phyloP scores from a whole-genome alignment of 1,140 invertebrate genomes.

The Pachypeltis micranthus region DNA sequence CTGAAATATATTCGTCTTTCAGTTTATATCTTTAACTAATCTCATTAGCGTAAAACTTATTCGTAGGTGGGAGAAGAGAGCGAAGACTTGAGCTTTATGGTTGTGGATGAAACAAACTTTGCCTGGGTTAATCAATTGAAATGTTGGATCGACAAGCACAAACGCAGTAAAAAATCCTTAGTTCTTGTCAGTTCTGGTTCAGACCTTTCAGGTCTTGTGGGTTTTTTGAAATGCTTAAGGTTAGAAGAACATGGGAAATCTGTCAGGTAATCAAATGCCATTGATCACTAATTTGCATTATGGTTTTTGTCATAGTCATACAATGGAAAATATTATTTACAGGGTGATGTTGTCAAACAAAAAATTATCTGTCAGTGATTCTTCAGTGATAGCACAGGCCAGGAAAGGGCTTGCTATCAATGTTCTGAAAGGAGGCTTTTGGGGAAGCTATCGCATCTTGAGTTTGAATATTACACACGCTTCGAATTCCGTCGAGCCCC shows the following conservation, averaged over 20 bases:
- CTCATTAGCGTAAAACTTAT: no score
- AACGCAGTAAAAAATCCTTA: conserved; percentile 45
- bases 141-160: conserved; percentile 46
- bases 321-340: not conserved
- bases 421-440: conserved; percentile 44
- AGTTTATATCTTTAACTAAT: no score
- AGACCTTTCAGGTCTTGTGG: conserved; percentile 63
- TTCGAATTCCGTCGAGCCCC: no score
- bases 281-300: no score
- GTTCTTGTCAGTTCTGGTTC: conserved; percentile 56
- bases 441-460: conserved; percentile 58
- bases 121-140: conserved; percentile 74
- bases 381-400: conserved; percentile 29
- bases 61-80: no score
- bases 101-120: conserved; percentile 47
- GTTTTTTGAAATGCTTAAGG: conserved; percentile 78
- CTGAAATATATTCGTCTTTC: no score
- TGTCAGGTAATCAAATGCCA: conserved; percentile 23
- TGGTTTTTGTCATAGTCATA: no score
- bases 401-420: conserved; percentile 50
- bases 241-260: conserved; percentile 57
- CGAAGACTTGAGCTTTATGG: not conserved
- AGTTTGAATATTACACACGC: no score
- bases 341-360: conserved; percentile 44
- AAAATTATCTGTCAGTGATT: conserved; percentile 56